These are phyloP conservation scores for Manis pentadactyla DNA, from an alignment of 2,797 vertebrate species.

Conservation along the genomic window DNA sequence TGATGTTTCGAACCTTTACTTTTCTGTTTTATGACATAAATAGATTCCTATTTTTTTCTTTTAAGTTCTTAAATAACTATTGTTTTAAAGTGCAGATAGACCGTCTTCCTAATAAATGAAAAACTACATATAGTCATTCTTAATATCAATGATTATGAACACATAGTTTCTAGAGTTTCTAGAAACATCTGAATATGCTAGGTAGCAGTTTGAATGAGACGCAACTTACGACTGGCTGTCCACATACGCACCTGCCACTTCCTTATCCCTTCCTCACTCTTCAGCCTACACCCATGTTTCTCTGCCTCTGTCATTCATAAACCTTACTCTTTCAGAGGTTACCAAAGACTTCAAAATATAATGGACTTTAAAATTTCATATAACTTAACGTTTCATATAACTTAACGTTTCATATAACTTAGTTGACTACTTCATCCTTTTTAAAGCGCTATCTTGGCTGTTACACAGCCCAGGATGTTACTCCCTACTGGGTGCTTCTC, in stretches of 20 bases:
- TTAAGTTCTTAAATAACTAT: not conserved
- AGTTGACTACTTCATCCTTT: not conserved
- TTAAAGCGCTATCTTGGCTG: not conserved
- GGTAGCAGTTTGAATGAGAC: not conserved
- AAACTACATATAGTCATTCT: not conserved
- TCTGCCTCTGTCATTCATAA: not conserved
- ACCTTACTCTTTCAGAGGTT: not conserved
- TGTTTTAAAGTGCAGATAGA: not conserved
- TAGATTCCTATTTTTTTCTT: not conserved
- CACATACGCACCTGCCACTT: not conserved
- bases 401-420: not conserved
- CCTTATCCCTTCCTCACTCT: not conserved
- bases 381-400: not conserved
- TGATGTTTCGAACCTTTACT: not conserved
- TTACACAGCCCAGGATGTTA: not conserved
- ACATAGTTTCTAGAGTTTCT: not conserved
- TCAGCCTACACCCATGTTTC: not conserved
- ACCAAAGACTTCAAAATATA: not conserved
- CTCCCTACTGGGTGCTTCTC: not conserved
- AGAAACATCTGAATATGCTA: not conserved
- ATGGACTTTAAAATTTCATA: not conserved
- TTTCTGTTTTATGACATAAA: not conserved
- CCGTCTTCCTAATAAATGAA: not conserved
- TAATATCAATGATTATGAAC: not conserved
- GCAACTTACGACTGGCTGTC: not conserved